Percentiles rank a stretch among this genome's conserved stretches.
These are phyloP conservation scores for Geococcyx californianus DNA, from an alignment of 2,113 vertebrate genomes.

Conservation along the genomic window DNA sequence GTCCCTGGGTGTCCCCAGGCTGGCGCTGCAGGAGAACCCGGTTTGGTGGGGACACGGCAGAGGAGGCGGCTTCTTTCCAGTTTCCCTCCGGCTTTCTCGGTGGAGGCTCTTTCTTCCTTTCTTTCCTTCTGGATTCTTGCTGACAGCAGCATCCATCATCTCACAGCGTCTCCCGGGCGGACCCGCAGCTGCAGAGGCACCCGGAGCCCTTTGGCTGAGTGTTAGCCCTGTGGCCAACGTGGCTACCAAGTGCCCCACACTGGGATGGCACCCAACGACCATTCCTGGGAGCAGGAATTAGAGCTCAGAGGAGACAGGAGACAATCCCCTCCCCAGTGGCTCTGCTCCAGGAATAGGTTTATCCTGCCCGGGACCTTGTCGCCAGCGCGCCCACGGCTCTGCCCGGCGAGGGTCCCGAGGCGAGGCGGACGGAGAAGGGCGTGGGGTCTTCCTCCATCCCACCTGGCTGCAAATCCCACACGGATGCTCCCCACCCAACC, in stretches of 20 bases:
- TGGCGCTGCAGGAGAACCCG: neutral
- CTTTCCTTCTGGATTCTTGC: neutral
- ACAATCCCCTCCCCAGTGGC: neutral
- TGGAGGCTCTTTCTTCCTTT: neutral
- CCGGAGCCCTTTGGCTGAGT: neutral
- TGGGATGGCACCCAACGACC: neutral
- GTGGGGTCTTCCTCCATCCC: neutral
- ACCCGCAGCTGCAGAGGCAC: neutral
- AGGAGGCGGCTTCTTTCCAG: neutral
- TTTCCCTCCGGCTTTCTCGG: neutral
- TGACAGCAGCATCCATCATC: constrained; percentile 56
- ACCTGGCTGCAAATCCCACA: accelerated
- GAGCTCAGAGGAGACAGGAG: constrained; percentile 8
- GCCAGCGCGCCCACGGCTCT: neutral
- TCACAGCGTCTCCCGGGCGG: neutral
- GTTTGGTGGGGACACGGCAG: neutral
- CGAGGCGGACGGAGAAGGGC: neutral
- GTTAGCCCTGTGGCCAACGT: accelerated
- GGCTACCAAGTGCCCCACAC: neutral
- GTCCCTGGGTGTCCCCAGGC: neutral
- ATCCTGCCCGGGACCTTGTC: constrained; percentile 7
- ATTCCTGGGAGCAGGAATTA: neutral
- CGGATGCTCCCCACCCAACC: neutral
- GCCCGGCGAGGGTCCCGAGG: neutral
- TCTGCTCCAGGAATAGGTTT: constrained; percentile 56